phyloP scores from a whole-genome alignment of 2,113 vertebrate species.

The Azemiops feae region DNA sequence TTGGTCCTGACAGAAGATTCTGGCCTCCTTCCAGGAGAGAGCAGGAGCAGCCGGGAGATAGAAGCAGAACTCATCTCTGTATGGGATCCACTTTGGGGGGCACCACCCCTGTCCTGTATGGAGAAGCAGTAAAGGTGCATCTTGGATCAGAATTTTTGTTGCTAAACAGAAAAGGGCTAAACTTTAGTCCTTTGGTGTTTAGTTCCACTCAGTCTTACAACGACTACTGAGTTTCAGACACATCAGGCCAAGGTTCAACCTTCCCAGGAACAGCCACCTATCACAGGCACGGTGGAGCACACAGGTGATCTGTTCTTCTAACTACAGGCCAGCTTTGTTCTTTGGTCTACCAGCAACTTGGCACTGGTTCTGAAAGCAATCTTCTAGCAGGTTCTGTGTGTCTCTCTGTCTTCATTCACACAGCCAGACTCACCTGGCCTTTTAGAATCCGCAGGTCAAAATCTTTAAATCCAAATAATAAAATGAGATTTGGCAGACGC shows the following conservation, averaged over 20 bases:
- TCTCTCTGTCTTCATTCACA: neutral
- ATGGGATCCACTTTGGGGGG: constrained; percentile 4
- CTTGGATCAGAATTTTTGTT: neutral
- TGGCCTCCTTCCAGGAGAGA: constrained; percentile 15
- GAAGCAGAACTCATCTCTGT: constrained; percentile 3
- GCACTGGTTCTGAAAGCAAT: neutral
- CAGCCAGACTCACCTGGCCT: neutral
- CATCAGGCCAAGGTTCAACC: neutral
- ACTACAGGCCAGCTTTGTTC: neutral
- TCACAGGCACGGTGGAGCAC: neutral
- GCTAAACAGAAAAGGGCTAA: neutral
- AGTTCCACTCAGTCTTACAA: neutral
- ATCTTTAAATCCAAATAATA: neutral
- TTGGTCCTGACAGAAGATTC: constrained; percentile 17
- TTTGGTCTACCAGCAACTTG: neutral
- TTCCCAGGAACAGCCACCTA: neutral
- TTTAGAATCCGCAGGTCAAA: neutral
- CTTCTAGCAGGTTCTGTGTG: neutral
- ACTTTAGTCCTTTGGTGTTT: neutral
- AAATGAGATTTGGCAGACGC: neutral
- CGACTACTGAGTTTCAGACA: neutral
- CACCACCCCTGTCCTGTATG: constrained; percentile 1
- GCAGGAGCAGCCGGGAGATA: neutral
- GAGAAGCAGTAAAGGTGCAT: neutral
- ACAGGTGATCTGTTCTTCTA: neutral